phyloP scores from a whole-genome alignment of 2,797 vertebrate genomes.

The Lacerta bilineata region DNA sequence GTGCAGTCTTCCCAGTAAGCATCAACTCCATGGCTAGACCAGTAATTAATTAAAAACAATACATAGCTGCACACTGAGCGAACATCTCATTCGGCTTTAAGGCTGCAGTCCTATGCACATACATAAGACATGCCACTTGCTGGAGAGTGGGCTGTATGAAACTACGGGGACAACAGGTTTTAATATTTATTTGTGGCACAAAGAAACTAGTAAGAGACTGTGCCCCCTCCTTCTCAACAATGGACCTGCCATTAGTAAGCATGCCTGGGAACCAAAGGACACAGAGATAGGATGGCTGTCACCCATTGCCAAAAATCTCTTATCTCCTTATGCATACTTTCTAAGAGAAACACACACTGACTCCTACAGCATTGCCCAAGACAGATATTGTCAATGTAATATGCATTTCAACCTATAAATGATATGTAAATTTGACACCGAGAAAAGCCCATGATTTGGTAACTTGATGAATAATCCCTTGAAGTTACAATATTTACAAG shows the following conservation, averaged over 20 bases:
- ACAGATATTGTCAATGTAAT: neutral
- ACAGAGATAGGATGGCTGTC: fast-evolving
- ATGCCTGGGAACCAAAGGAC: neutral
- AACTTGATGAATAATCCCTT: constrained; percentile 23
- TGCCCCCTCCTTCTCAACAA: neutral
- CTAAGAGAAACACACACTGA: neutral
- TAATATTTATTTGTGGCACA: neutral
- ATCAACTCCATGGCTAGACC: too few relatives aligned
- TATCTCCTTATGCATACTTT: neutral
- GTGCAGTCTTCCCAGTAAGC: too few relatives aligned
- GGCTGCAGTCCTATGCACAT: neutral
- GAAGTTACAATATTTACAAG: constrained; percentile 25
- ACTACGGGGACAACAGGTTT: neutral
- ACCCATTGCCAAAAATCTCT: neutral
- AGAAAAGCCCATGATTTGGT: neutral
- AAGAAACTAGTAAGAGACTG: neutral
- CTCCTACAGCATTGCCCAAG: neutral
- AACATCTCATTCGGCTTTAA: neutral
- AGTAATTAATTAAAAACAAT: too few relatives aligned
- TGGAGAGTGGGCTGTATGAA: too few relatives aligned
- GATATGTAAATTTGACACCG: constrained; percentile 13
- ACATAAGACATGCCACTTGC: neutral
- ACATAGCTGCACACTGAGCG: too few relatives aligned
- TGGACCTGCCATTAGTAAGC: neutral
- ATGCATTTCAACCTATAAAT: neutral